Conservation (phyloP, 2,888 invertebrate genomes). For the Ectobius pallidus region DNA sequence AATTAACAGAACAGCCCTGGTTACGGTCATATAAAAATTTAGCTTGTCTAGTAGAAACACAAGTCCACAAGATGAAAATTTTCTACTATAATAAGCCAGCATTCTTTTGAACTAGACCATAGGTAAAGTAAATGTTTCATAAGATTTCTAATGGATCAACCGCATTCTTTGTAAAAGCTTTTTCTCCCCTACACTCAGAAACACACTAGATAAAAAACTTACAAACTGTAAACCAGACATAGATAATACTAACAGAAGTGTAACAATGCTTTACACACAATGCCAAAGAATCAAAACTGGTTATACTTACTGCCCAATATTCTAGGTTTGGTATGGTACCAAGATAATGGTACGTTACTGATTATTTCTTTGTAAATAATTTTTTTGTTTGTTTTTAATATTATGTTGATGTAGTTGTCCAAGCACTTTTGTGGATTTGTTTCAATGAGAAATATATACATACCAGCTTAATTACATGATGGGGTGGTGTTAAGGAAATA, state of each 20-base stretch:
- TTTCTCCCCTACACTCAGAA: neutral
- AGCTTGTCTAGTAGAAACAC: too few species aligned
- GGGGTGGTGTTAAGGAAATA: conserved; percentile 1
- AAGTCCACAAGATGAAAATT: too few species aligned
- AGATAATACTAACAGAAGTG: conserved; percentile 9
- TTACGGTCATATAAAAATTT: too few species aligned
- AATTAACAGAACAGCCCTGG: too few species aligned
- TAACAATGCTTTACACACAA: neutral
- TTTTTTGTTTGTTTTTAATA: neutral
- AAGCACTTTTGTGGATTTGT: conserved; percentile 14
- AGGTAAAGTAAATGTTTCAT: too few species aligned
- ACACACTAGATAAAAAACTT: neutral
- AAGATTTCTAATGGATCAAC: too few species aligned
- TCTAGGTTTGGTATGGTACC: neutral
- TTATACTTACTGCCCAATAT: neutral
- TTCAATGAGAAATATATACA: conserved; percentile 6
- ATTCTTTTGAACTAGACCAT: too few species aligned
- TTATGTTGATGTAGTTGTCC: conserved; percentile 1
- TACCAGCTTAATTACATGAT: neutral
- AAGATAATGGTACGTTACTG: neutral
- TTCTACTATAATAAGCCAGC: too few species aligned
- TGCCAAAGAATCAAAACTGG: neutral
- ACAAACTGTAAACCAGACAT: conserved; percentile 9
- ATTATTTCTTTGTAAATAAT: conserved; percentile 6
- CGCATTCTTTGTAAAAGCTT: neutral